Base-by-base conservation (phyloP, 2,888 invertebrate species). In the Zootermopsis nevadensis region DNA sequence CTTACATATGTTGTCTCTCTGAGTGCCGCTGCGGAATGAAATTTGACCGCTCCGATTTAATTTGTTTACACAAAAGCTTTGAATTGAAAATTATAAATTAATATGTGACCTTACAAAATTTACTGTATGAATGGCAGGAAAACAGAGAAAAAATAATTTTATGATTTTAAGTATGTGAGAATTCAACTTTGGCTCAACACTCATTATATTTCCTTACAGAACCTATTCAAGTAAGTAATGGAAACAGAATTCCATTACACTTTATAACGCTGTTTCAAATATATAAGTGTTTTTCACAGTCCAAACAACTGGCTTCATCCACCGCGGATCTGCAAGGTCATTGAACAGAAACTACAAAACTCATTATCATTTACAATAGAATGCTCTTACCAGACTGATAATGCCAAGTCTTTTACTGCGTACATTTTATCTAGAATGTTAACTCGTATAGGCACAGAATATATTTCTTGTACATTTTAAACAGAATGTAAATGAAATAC, bases 401-500 rank as follows among this genome's bases (percentile, higher is more conserved):
- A 30, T 66, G 8, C 27, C 66, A 66, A n/a, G n/a, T 30, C 66
- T 27, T n/a, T n/a, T 66, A 66, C 27, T 30, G 12, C 27, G 66
- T 66, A 66, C 0, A 33, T 69, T 69, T 33, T 69, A 15, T 67
- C 27, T 31, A 19, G 48, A 69, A 69, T 19, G 69, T 69, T 69
- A 69, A 69, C 31, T 69, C 22, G 22, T 31, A 15, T 27, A 30
- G n/a, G 12, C 27, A 66, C n/a, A 15, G 27, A 10, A 24, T 66
- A 66, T 66, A 7, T 27, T n/a, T 66, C n/a, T 8, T 66, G n/a
- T 42, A 48, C 48, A 77, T 77, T 77, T 77, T 77, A 77, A 77
- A 48, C 48, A 77, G 7, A 42, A 77, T 77, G 77, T 48, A 48
- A 77, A 77, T 77, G 77, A 48, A 77, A 42, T 24, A 77, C 38